These are phyloP conservation scores for Drosophila koepferae DNA, from an alignment of 2,888 invertebrate genomes.

Conservation along the genomic window DNA sequence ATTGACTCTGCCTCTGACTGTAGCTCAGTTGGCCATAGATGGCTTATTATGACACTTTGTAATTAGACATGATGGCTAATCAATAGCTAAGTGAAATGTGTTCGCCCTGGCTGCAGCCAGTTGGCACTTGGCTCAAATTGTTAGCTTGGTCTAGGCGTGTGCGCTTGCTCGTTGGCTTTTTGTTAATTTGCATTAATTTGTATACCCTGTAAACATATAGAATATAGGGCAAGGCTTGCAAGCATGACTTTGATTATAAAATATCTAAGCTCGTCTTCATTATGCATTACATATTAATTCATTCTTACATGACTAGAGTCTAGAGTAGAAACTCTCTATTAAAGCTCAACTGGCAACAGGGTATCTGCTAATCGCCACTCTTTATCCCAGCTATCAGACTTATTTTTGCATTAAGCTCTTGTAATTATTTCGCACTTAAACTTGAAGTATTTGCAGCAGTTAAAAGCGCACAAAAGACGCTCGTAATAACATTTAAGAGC, in stretches of 20 bases:
- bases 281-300: neutral
- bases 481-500: conserved; percentile 25
- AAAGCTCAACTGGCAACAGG: neutral
- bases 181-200: conserved; percentile 55
- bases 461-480: conserved; percentile 39
- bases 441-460: conserved; percentile 50
- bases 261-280: neutral
- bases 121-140: conserved; percentile 28
- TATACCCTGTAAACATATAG: neutral
- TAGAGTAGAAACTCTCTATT: neutral
- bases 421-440: conserved; percentile 73
- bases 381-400: neutral
- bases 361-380: conserved; percentile 1
- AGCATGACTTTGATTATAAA: neutral
- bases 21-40: conserved; percentile 23
- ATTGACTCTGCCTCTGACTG: neutral
- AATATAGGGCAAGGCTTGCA: too few species aligned
- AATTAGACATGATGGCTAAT: conserved; percentile 69
- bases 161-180: conserved; percentile 1
- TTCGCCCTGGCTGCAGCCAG: conserved; percentile 46
- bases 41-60: conserved; percentile 62
- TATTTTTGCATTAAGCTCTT: conserved; percentile 20
- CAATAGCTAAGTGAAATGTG: conserved; percentile 68
- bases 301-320: neutral
- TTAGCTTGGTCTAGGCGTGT: conserved; percentile 14